Conservation (phyloP, 2,113 vertebrate species). For the Ictidomys tridecemlineatus region DNA sequence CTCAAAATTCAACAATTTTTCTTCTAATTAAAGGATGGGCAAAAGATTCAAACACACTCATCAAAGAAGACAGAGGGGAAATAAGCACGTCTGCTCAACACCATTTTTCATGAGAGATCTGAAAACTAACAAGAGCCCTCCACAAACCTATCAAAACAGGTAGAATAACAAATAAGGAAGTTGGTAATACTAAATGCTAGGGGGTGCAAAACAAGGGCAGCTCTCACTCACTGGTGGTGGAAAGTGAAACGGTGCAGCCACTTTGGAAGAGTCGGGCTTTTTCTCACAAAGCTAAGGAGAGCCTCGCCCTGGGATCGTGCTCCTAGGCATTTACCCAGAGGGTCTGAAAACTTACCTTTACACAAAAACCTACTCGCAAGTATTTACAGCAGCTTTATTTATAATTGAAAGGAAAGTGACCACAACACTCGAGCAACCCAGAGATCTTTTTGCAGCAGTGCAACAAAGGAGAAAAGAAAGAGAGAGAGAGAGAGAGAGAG, state of each 20-base stretch:
- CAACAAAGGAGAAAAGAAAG: too few relatives aligned
- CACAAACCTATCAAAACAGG: background rate
- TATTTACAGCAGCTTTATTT: slow-evolving; percentile 30
- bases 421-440: too few relatives aligned
- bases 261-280: background rate
- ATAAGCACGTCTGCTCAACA: too few relatives aligned
- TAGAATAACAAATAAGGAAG: background rate
- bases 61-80: background rate
- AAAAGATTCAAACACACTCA: background rate
- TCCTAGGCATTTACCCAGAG: background rate
- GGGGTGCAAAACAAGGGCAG: background rate
- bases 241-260: background rate
- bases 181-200: background rate
- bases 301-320: background rate
- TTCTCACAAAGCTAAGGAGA: background rate
- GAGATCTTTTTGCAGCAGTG: too few relatives aligned
- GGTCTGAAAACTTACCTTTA: background rate
- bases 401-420: too few relatives aligned
- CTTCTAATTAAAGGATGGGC: background rate
- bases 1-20: background rate
- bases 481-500: too few relatives aligned
- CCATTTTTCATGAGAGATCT: background rate
- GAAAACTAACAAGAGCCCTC: background rate
- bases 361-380: background rate
- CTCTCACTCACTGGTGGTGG: background rate